Conservation (phyloP, 2,888 invertebrate genomes). For the Agapetus fuscipes region DNA sequence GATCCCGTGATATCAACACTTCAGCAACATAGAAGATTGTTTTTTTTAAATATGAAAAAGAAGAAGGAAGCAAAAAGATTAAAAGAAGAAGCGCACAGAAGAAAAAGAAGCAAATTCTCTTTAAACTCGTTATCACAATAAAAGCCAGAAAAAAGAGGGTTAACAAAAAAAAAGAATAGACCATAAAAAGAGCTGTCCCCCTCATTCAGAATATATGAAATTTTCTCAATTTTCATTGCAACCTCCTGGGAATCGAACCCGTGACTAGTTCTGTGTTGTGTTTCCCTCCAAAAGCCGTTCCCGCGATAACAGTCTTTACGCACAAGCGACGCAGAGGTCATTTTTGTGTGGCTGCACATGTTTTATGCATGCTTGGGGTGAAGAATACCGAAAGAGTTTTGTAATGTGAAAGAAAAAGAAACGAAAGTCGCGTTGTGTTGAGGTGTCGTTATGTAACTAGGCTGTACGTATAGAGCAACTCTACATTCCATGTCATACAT, state of each 20-base stretch:
- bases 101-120: too few relatives aligned
- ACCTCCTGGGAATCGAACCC: slow-evolving; percentile 21
- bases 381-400: neutral
- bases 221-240: slow-evolving; percentile 23
- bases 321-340: neutral
- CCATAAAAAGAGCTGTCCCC: slow-evolving; percentile 17
- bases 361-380: neutral
- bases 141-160: neutral
- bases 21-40: too few relatives aligned
- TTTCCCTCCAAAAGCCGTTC: slow-evolving; percentile 2
- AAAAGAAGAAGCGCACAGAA: too few relatives aligned
- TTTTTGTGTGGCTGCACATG: neutral
- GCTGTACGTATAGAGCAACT: too few relatives aligned
- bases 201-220: slow-evolving; percentile 21
- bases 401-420: neutral
- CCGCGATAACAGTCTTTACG: neutral
- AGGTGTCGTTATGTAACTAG: too few relatives aligned
- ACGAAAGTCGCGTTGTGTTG: too few relatives aligned
- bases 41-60: too few relatives aligned
- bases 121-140: too few relatives aligned
- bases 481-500: too few relatives aligned
- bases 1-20: too few relatives aligned
- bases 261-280: slow-evolving; percentile 21
- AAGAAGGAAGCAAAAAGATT: too few relatives aligned
- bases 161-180: slow-evolving; percentile 15